Evolutionary conservation across 2,797 vertebrate genomes (phyloP).

Genomic region (Trematomus bernacchii): DNA sequence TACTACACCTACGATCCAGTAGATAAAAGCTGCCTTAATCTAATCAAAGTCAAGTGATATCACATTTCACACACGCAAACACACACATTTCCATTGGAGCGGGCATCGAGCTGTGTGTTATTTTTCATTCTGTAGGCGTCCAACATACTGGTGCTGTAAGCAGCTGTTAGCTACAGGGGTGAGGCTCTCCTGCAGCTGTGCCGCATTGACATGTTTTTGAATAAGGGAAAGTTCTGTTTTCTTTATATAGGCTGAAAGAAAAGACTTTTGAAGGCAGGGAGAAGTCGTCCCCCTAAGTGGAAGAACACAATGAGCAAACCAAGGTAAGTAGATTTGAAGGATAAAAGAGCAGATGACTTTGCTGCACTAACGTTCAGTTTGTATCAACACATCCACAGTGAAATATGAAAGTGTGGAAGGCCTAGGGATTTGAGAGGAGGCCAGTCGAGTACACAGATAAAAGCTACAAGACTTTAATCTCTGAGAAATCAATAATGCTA

Average conservation of each 20-base stretch:
- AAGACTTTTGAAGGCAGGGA: constrained; percentile 19
- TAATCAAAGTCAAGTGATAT: constrained; percentile 65
- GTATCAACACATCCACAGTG: constrained; percentile 30
- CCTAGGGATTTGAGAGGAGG: constrained; percentile 30
- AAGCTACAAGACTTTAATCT: constrained; percentile 79
- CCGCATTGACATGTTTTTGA: constrained; percentile 44
- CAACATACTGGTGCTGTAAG: constrained; percentile 43
- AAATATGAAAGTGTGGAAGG: constrained; percentile 39
- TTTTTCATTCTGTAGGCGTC: constrained; percentile 60
- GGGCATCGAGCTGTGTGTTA: constrained; percentile 56
- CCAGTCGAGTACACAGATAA: constrained; percentile 55
- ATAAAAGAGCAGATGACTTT: constrained; percentile 19
- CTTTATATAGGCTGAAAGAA: constrained; percentile 28
- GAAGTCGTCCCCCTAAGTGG: not conserved
- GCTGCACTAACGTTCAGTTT: constrained; percentile 16
- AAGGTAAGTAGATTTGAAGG: not conserved
- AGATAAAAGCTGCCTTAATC: constrained; percentile 64
- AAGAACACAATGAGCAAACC: not conserved
- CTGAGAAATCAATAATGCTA: constrained; percentile 78
- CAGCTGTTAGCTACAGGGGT: constrained; percentile 80
- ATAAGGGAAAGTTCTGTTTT: constrained; percentile 35
- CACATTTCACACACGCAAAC: not conserved
- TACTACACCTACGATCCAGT: constrained; percentile 54
- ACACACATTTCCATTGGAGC: not conserved
- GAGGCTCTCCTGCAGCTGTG: constrained; percentile 58